Evolutionary conservation across 2,888 invertebrate species (phyloP).

Genomic region (Girardia tigrina): DNA sequence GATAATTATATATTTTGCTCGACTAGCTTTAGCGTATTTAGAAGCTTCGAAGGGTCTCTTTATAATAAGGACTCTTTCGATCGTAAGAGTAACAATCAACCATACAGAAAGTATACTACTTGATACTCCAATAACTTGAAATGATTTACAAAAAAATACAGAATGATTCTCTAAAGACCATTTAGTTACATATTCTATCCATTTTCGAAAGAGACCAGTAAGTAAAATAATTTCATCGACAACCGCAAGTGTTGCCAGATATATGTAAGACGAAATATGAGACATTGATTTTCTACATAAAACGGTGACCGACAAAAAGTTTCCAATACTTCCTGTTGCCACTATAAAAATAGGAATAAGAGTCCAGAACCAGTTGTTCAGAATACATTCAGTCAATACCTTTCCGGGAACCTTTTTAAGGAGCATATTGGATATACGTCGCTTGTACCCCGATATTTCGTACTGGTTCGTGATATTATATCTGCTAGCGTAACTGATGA

Average conservation of each 20-base stretch:
- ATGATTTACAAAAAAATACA: slow-evolving; percentile 42
- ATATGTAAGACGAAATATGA: slow-evolving; percentile 44
- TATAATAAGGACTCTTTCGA: slow-evolving; percentile 47
- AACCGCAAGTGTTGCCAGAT: slow-evolving; percentile 43
- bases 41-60: slow-evolving; percentile 43
- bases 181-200: slow-evolving; percentile 43
- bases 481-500: background rate
- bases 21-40: slow-evolving; percentile 40
- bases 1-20: slow-evolving; percentile 42
- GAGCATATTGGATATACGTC: background rate
- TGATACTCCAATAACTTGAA: slow-evolving; percentile 41
- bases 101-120: slow-evolving; percentile 45
- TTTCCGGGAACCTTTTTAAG: background rate
- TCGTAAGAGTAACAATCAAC: slow-evolving; percentile 46
- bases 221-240: slow-evolving; percentile 45
- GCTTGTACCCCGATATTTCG: background rate
- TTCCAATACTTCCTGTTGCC: slow-evolving; percentile 44
- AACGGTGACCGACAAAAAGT: slow-evolving; percentile 44
- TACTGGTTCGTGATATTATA: background rate
- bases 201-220: slow-evolving; percentile 43
- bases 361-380: background rate
- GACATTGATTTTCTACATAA: slow-evolving; percentile 43
- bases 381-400: slow-evolving; percentile 33
- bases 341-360: slow-evolving; percentile 6
- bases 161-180: slow-evolving; percentile 40